Percentiles rank a stretch among this genome's conserved stretches.
These are phyloP conservation scores for Romanogobio albipinnatus DNA, from an alignment of 2,113 vertebrate genomes.

Conservation along the genomic window DNA sequence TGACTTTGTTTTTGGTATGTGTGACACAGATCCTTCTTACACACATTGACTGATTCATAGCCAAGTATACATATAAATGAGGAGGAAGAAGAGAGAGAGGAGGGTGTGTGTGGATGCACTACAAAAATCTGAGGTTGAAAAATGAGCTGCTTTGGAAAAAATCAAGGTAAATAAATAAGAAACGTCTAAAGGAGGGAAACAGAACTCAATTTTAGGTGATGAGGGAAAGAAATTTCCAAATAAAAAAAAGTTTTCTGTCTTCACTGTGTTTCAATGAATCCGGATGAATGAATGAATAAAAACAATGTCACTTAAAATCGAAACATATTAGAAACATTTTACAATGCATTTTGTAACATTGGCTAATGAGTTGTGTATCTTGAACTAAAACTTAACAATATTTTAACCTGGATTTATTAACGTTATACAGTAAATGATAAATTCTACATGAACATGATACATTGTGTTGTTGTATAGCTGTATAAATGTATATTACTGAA, in stretches of 20 bases:
- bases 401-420: background rate
- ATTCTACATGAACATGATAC: background rate
- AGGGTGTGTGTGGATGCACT: background rate
- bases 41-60: slow-evolving; percentile 47
- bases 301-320: background rate
- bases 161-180: background rate
- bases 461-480: background rate
- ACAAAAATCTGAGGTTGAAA: background rate
- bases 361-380: background rate
- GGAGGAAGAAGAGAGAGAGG: background rate
- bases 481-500: background rate
- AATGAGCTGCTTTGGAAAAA: background rate
- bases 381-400: background rate
- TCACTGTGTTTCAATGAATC: background rate
- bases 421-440: too few species aligned
- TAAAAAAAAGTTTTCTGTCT: background rate
- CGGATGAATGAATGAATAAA: background rate
- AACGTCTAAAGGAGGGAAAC: background rate
- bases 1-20: slow-evolving; percentile 56
- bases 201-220: slow-evolving; percentile 11
- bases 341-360: too few species aligned
- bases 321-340: background rate
- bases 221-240: background rate
- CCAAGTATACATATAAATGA: slow-evolving; percentile 53
- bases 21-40: slow-evolving; percentile 55